Conservation (phyloP, 2,113 vertebrate genomes). For the Odontophorus gujanensis region DNA sequence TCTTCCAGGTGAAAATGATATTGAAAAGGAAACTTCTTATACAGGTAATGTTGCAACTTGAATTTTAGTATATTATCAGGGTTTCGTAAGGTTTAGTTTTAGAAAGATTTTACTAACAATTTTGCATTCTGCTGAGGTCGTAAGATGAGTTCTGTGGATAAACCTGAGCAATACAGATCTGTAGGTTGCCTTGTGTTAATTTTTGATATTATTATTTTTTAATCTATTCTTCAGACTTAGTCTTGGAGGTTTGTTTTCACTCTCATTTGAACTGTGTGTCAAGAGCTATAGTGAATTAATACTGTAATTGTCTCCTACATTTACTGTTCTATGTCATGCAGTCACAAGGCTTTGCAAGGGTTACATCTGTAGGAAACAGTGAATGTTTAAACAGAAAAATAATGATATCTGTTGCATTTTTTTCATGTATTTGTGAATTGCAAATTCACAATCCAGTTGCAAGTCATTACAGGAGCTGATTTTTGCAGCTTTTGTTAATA, state of each 20-base stretch:
- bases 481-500: background rate
- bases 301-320: rapidly evolving
- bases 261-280: background rate
- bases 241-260: background rate
- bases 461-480: background rate
- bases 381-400: background rate
- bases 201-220: background rate
- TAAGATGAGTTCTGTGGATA: background rate
- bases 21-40: slow-evolving; percentile 15
- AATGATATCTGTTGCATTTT: background rate
- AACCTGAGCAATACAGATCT: background rate
- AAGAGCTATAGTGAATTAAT: background rate
- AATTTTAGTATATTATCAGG: background rate
- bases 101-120: background rate
- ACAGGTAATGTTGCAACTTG: slow-evolving; percentile 50
- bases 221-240: background rate
- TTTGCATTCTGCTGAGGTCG: background rate
- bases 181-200: background rate
- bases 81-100: background rate
- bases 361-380: background rate
- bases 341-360: background rate
- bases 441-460: background rate
- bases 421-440: background rate
- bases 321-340: background rate
- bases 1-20: slow-evolving; percentile 1